Conservation (phyloP, 2,113 vertebrate genomes). For the Zeus faber region DNA sequence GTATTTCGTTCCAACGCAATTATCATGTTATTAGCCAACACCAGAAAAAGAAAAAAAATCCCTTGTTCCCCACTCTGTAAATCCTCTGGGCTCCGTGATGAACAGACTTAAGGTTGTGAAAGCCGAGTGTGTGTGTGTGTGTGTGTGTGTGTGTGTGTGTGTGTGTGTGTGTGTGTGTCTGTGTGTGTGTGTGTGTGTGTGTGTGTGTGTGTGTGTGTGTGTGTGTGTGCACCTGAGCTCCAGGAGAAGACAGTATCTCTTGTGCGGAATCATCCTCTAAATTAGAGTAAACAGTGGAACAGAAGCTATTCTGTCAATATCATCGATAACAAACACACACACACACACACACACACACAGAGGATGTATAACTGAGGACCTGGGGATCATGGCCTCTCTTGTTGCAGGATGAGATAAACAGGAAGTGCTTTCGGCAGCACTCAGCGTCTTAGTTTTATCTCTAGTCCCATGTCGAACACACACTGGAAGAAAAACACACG, state of each 20-base stretch:
- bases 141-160: slow-evolving; percentile 17
- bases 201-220: slow-evolving; percentile 6
- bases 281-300: slow-evolving; percentile 38
- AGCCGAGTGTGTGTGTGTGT: neutral
- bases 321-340: slow-evolving; percentile 29
- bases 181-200: slow-evolving; percentile 9
- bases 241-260: slow-evolving; percentile 36
- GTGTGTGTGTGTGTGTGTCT: slow-evolving; percentile 2
- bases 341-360: slow-evolving; percentile 5
- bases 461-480: slow-evolving; percentile 34
- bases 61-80: slow-evolving; percentile 25
- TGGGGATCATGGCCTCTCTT: slow-evolving; percentile 34
- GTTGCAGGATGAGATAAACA: slow-evolving; percentile 46
- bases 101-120: slow-evolving; percentile 27
- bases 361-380: slow-evolving; percentile 30
- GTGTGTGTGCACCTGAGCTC: slow-evolving; percentile 18
- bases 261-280: slow-evolving; percentile 34
- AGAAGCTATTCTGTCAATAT: slow-evolving; percentile 44
- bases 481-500: slow-evolving; percentile 13
- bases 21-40: slow-evolving; percentile 49
- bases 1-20: slow-evolving; percentile 62
- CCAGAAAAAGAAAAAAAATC: slow-evolving; percentile 34
- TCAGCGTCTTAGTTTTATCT: slow-evolving; percentile 47
- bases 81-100: slow-evolving; percentile 37
- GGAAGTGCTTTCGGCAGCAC: slow-evolving; percentile 30